Percentiles rank a stretch among this genome's conserved stretches.
These are phyloP conservation scores for Alaudala cheleensis DNA, from an alignment of 2,113 vertebrate species.

Conservation along the genomic window DNA sequence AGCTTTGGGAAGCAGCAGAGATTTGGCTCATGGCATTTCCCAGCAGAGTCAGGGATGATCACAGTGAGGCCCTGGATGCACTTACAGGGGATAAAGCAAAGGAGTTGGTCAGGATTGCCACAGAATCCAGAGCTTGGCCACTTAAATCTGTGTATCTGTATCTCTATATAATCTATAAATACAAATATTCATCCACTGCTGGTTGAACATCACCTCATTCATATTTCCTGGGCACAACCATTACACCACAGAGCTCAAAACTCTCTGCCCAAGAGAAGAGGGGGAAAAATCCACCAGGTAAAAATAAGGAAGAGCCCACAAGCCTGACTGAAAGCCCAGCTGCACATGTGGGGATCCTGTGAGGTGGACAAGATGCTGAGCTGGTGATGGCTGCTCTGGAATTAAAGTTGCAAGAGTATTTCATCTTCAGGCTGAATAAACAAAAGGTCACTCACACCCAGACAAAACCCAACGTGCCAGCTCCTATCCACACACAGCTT, in stretches of 20 bases:
- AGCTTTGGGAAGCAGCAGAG: neutral
- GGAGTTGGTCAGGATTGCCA: neutral
- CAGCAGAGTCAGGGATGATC: neutral
- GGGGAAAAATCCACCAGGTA: neutral
- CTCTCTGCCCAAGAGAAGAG: neutral
- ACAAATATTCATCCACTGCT: neutral
- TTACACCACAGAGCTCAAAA: neutral
- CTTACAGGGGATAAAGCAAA: neutral
- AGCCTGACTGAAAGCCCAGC: neutral
- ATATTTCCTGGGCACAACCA: neutral
- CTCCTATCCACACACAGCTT: neutral
- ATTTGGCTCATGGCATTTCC: neutral
- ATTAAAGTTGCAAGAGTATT: neutral
- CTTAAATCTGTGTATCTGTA: accelerated
- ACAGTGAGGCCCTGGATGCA: neutral
- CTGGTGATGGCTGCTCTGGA: neutral
- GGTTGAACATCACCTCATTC: neutral
- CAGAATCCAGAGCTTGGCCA: neutral
- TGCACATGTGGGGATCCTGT: neutral
- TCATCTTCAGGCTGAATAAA: neutral
- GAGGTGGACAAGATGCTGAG: neutral
- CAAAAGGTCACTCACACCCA: neutral
- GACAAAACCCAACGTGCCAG: neutral
- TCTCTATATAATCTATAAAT: neutral
- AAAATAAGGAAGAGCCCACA: neutral